These are phyloP conservation scores for Condylura cristata DNA, from an alignment of 2,113 vertebrate genomes.

Conservation along the genomic window DNA sequence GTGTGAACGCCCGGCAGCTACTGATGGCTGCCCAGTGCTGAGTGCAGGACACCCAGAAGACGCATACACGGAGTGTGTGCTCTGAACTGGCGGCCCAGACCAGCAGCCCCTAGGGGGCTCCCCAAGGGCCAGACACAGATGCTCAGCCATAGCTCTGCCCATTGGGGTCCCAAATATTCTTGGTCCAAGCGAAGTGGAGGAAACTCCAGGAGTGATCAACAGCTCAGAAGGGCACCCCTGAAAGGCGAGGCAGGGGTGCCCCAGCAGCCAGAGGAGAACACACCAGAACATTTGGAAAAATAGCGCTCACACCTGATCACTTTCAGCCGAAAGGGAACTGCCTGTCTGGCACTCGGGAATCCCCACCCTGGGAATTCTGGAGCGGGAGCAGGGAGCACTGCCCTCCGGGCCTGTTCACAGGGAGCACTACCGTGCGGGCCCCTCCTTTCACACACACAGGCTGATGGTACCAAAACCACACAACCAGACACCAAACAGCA, in stretches of 20 bases:
- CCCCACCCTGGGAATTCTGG: background rate
- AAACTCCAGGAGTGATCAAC: background rate
- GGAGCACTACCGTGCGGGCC: too few relatives aligned
- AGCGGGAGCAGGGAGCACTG: background rate
- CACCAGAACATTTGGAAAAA: background rate
- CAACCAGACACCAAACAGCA: background rate
- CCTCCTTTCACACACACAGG: background rate
- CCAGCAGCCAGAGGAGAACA: background rate
- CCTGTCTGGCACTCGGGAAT: background rate
- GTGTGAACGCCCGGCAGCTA: background rate
- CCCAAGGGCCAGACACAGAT: background rate
- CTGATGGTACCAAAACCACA: background rate
- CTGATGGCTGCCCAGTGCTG: background rate
- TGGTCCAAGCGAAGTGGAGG: background rate
- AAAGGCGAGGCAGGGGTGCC: background rate
- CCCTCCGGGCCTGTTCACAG: too few relatives aligned
- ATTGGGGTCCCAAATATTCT: background rate
- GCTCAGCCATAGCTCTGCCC: background rate
- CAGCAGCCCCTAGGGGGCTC: background rate
- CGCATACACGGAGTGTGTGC: background rate
- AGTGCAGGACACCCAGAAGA: constrained; percentile 33
- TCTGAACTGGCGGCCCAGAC: background rate
- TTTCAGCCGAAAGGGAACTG: background rate
- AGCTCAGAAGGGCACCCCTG: background rate
- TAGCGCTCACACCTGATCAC: background rate